Percentiles rank a stretch among this genome's conserved stretches.
These are phyloP conservation scores for Sinodicranocentrus sp. DNA, from an alignment of 2,888 invertebrate genomes.

Conservation along the genomic window DNA sequence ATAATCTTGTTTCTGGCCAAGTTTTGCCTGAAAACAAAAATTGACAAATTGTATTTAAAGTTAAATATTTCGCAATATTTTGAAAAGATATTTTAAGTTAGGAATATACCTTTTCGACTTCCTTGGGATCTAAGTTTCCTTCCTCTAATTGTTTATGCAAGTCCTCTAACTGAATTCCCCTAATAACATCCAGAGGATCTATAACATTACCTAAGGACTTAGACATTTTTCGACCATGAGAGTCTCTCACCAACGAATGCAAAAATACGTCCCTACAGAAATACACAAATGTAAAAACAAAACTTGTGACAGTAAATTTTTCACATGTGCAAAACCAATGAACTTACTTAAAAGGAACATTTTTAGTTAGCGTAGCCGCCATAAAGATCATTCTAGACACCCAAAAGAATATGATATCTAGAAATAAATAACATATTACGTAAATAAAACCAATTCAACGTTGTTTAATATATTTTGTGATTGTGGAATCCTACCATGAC, in stretches of 20 bases:
- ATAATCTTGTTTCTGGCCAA: conserved; percentile 82
- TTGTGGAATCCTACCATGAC: conserved; percentile 83
- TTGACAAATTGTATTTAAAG: neutral
- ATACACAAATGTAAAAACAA: conserved; percentile 1
- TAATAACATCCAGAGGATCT: conserved; percentile 97
- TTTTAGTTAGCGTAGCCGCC: conserved; percentile 91
- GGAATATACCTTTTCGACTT: conserved; percentile 84
- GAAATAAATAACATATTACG: neutral
- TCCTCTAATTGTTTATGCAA: conserved; percentile 86
- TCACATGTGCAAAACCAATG: neutral
- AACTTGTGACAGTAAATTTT: neutral
- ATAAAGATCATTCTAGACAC: conserved; percentile 99
- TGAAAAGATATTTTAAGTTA: no score
- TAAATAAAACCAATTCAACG: neutral
- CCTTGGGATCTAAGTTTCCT: conserved; percentile 92
- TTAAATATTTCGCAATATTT: conserved; percentile 1
- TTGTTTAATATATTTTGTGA: no score
- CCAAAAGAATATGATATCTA: conserved; percentile 98
- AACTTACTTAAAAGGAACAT: conserved; percentile 92
- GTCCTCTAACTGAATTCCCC: conserved; percentile 85
- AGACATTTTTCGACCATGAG: conserved; percentile 99
- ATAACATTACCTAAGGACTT: conserved; percentile 99
- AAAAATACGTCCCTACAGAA: conserved; percentile 86
- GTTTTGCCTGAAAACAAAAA: conserved; percentile 81
- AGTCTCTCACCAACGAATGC: conserved; percentile 98